Percentiles rank a stretch among this genome's conserved stretches.
Evolutionary conservation across 2,113 vertebrate species (phyloP).

Genomic region (Chinchilla lanigera): DNA sequence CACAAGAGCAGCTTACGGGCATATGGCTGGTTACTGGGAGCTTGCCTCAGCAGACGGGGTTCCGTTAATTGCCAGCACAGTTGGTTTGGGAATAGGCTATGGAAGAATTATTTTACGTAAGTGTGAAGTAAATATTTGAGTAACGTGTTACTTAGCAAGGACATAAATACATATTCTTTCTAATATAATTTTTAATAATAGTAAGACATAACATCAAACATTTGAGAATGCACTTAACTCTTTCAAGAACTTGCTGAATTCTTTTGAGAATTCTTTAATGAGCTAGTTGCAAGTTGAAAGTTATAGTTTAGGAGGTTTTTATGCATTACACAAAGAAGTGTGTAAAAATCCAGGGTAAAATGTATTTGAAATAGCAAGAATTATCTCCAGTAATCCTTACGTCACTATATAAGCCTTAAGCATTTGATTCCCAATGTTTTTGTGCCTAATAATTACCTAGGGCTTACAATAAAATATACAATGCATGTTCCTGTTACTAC

Average conservation of each 20-base stretch:
- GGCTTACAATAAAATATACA: conserved; percentile 60
- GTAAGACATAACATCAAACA: conserved; percentile 4
- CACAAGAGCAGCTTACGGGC: not conserved
- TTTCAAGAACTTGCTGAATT: too few species aligned
- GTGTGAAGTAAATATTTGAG: conserved; percentile 22
- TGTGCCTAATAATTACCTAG: conserved; percentile 44
- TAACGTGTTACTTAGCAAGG: conserved; percentile 36
- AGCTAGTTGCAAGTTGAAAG: not conserved
- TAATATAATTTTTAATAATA: conserved; percentile 26
- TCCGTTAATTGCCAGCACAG: too few species aligned
- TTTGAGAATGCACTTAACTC: conserved; percentile 33
- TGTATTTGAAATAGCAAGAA: conserved; percentile 5
- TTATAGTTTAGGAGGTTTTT: not conserved
- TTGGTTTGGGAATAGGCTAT: too few species aligned
- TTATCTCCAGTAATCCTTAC: conserved; percentile 4
- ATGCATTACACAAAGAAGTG: not conserved
- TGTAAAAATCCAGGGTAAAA: not conserved
- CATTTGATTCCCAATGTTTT: conserved; percentile 22
- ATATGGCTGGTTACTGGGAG: conserved; percentile 40
- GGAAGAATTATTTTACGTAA: too few species aligned
- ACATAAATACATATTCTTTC: conserved; percentile 14
- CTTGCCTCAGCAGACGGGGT: conserved; percentile 47
- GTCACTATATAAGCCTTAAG: conserved; percentile 10
- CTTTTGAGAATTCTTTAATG: not conserved
- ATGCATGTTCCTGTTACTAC: conserved; percentile 27